These are phyloP conservation scores for Strongylocentrotus purpuratus DNA, from an alignment of 35 echinoderm and acorn worm genomes.

Conservation along the genomic window DNA sequence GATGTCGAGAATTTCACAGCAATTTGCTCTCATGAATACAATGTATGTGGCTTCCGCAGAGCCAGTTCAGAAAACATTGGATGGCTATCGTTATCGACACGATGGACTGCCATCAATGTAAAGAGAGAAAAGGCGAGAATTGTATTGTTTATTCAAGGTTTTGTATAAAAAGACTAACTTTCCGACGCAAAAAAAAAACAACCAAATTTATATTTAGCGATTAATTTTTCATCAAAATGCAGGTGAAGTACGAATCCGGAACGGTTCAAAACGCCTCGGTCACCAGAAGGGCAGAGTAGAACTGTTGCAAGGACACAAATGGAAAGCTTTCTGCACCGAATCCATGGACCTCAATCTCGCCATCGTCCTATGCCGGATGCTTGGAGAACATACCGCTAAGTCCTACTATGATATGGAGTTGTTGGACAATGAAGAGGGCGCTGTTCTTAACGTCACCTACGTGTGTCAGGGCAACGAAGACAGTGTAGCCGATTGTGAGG, in stretches of 20 bases:
- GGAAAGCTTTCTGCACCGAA: not conserved
- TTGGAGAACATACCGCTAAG: not conserved
- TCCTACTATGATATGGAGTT: not conserved
- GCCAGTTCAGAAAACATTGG: no score
- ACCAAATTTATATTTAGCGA: no score
- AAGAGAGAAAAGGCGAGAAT: no score
- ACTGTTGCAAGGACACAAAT: not conserved
- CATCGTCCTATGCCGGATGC: not conserved
- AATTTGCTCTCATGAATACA: no score
- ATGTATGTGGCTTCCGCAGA: no score
- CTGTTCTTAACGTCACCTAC: not conserved
- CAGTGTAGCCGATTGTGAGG: not conserved
- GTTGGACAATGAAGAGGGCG: not conserved
- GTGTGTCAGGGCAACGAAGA: not conserved
- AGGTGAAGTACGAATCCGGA: not conserved
- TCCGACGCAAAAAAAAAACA: no score
- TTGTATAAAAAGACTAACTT: no score
- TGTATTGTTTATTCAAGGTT: no score
- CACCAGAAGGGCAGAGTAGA: not conserved
- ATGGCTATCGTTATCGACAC: no score
- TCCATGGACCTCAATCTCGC: not conserved
- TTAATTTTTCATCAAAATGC: not conserved
- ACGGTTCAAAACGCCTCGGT: not conserved
- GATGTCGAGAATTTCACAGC: no score
- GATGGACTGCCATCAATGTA: no score